Percentiles rank a stretch among this genome's conserved stretches.
These are phyloP conservation scores for Allolobophora icterica DNA, from an alignment of 2,888 invertebrate genomes.

Conservation along the genomic window DNA sequence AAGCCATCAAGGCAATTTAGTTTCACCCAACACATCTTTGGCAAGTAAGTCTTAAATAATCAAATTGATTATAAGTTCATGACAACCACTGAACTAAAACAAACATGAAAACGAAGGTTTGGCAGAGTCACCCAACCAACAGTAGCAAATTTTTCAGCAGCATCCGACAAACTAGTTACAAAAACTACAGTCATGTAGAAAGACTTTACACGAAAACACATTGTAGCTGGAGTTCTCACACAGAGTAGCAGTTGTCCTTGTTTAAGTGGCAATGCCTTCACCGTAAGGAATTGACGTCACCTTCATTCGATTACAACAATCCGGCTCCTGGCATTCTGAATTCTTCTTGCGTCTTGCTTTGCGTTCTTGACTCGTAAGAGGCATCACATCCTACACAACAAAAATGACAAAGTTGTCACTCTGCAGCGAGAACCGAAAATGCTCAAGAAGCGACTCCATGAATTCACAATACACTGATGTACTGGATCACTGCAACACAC, in stretches of 20 bases:
- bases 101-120: neutral
- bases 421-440: neutral
- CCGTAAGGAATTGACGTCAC: neutral
- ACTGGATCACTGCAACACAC: no score
- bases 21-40: neutral
- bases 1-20: neutral
- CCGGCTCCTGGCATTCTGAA: constrained; percentile 39
- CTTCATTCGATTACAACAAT: constrained; percentile 38
- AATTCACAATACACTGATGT: no score
- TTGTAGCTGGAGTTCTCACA: neutral
- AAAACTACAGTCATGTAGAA: constrained; percentile 12
- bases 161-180: neutral
- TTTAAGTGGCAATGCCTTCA: neutral
- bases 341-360: constrained; percentile 37
- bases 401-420: neutral
- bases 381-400: constrained; percentile 34
- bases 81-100: neutral
- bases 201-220: constrained; percentile 27
- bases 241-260: neutral
- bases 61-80: neutral
- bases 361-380: constrained; percentile 40
- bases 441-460: neutral
- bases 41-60: neutral
- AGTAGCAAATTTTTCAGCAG: constrained; percentile 3
- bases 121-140: neutral